Percentiles rank a stretch among this genome's conserved stretches.
Evolutionary conservation across 2,797 vertebrate species (phyloP).

Genomic region (Okamejei kenojei): DNA sequence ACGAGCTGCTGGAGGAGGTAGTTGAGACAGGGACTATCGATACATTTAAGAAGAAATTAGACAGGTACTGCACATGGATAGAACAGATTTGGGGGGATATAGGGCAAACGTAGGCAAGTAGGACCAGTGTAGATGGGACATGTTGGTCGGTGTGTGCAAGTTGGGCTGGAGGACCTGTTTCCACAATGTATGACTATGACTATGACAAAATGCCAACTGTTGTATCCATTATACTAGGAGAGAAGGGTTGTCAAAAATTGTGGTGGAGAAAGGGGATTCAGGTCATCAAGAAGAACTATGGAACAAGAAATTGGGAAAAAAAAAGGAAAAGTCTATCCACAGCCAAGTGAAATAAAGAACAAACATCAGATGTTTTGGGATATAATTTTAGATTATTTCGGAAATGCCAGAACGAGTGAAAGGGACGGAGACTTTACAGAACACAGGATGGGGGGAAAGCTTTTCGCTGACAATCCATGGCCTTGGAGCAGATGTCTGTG

Average conservation of each 20-base stretch:
- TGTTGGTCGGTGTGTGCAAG: no score
- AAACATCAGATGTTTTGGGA: not conserved
- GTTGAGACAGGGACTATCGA: no score
- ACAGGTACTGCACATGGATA: no score
- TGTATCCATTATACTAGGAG: not conserved
- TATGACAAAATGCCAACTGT: no score
- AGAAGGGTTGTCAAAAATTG: not conserved
- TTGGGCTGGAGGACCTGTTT: no score
- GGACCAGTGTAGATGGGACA: no score
- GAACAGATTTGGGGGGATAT: no score
- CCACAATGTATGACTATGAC: no score
- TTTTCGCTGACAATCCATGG: not conserved
- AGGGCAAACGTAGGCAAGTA: no score
- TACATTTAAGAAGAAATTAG: no score
- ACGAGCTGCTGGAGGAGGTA: no score
- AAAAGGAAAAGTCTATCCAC: not conserved
- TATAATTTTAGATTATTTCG: no score
- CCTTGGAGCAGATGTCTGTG: not conserved
- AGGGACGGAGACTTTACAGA: not conserved
- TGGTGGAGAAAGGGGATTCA: not conserved
- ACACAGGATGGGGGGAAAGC: not conserved
- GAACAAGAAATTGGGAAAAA: not conserved
- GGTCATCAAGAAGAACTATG: not conserved
- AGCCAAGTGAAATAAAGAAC: not conserved
- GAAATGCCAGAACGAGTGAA: not conserved